Base-by-base conservation (phyloP, 1,140 invertebrate genomes). In the Hesperophylax magnus region DNA sequence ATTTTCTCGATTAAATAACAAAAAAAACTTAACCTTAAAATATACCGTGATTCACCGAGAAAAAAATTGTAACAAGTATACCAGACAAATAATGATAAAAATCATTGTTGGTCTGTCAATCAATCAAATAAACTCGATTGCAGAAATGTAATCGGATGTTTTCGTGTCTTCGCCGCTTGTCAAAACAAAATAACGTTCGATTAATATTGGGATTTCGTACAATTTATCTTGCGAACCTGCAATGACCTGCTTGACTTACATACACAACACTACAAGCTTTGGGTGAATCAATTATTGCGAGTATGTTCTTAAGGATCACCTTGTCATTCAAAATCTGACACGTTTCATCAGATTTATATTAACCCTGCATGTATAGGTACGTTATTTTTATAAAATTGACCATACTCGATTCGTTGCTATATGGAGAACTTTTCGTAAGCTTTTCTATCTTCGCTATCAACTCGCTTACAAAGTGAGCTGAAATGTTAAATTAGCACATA, bases 191-290 rank as follows among this genome's bases (percentile, higher is more conserved):
- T 52, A 20, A 11, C 67, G 14, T 11, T n/a, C 67, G 31, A 71
- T 71, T 71, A 52, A 71, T 71, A 71, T 71, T 71, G 39, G 17
- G 39, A 47, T 71, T 71, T 71, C 67, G 9, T 52, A 52, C 67
- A 71, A 71, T 71, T 71, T 71, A 71, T 71, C 67, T 71, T 71
- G 31, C 22, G n/a, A 53, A 52, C 39, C 67, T 52, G 31, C 34
- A 8, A 7, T 71, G 67, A 71, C 67, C 67, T 53, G 14, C 18
- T 15, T 65, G 60, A 65, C 61, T 65, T 65, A 14, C 17, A 27
- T 24, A 27, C 22, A n/a, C 63, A 65, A 27, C 7, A 17, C 27
- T 47, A 47, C 39, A 47, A 14, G 39, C 39, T 47, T 47, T 47
- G 39, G 39, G 11, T 27, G 22, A 65, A 31, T 65, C 63, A 31